These are phyloP conservation scores for Phalacrocorax brasilianus DNA, from an alignment of 2,113 vertebrate species.

Conservation along the genomic window DNA sequence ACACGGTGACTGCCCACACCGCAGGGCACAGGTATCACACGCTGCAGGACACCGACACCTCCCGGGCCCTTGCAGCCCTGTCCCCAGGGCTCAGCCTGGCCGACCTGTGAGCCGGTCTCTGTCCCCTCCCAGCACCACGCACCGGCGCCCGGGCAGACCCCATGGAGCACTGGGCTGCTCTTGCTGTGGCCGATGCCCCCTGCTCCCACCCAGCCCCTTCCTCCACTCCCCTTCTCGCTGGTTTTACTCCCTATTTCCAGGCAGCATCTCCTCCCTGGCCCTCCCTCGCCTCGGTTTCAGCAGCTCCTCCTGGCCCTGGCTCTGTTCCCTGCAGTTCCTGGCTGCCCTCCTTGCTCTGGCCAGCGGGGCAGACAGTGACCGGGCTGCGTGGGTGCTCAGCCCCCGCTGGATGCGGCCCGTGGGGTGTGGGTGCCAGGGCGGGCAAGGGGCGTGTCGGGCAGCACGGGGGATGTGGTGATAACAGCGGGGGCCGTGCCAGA, in stretches of 20 bases:
- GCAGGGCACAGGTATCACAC: neutral
- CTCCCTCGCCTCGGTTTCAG: neutral
- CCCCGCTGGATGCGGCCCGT: neutral
- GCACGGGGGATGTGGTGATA: neutral
- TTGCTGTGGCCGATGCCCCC: rapidly evolving
- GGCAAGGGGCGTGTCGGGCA: neutral
- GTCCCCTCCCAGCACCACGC: neutral
- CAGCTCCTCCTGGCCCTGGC: neutral
- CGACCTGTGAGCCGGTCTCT: rapidly evolving
- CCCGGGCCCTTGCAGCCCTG: rapidly evolving
- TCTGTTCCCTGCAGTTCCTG: neutral
- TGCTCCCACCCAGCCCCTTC: neutral
- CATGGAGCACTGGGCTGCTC: rapidly evolving
- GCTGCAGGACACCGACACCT: rapidly evolving
- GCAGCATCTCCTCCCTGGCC: neutral
- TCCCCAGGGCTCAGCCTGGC: neutral
- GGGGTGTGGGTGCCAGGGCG: neutral
- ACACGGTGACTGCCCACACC: rapidly evolving
- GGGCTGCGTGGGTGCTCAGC: neutral
- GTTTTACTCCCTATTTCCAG: neutral
- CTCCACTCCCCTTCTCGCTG: neutral
- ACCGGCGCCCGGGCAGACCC: neutral
- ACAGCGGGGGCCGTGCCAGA: neutral
- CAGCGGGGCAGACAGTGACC: neutral
- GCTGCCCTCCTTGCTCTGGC: neutral